Percentiles rank a stretch among this genome's conserved stretches.
Evolutionary conservation across 2,888 invertebrate genomes (phyloP).

Genomic region (Leptogaster cylindrica): DNA sequence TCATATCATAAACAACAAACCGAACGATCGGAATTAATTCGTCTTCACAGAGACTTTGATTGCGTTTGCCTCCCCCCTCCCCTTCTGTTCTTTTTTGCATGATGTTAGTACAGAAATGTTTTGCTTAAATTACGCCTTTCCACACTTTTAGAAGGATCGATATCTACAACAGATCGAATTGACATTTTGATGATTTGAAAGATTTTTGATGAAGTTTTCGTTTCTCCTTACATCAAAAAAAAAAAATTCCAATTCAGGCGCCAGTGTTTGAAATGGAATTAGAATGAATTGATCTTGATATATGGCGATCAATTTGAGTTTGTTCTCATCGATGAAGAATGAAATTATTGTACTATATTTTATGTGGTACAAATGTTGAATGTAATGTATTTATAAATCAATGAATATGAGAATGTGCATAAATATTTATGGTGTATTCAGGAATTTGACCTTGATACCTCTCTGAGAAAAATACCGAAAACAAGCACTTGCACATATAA

Average conservation of each 20-base stretch:
- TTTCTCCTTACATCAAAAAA: neutral
- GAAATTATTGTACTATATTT: too few species aligned
- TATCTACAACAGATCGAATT: neutral
- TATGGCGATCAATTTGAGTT: too few species aligned
- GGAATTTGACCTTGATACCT: too few species aligned
- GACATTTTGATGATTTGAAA: neutral
- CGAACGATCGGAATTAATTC: constrained; percentile 28
- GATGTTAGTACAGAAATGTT: constrained; percentile 18
- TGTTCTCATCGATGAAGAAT: too few species aligned
- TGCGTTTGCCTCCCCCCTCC: too few species aligned
- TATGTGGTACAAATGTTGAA: too few species aligned
- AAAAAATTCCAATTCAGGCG: constrained; percentile 4
- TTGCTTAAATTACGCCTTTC: constrained; percentile 17
- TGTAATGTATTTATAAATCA: too few species aligned
- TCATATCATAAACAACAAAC: constrained; percentile 31
- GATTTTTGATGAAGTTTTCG: neutral
- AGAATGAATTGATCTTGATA: constrained; percentile 1
- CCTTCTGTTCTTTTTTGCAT: constrained; percentile 18
- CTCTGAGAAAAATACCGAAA: too few species aligned
- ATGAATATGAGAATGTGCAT: too few species aligned
- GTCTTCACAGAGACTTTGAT: neutral
- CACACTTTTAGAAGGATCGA: constrained; percentile 4
- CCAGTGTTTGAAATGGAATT: constrained; percentile 11
- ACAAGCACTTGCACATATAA: too few species aligned
- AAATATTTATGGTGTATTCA: too few species aligned